These are phyloP conservation scores for Pipistrellus pygmaeus DNA, from an alignment of 2,797 vertebrate species.

Conservation along the genomic window DNA sequence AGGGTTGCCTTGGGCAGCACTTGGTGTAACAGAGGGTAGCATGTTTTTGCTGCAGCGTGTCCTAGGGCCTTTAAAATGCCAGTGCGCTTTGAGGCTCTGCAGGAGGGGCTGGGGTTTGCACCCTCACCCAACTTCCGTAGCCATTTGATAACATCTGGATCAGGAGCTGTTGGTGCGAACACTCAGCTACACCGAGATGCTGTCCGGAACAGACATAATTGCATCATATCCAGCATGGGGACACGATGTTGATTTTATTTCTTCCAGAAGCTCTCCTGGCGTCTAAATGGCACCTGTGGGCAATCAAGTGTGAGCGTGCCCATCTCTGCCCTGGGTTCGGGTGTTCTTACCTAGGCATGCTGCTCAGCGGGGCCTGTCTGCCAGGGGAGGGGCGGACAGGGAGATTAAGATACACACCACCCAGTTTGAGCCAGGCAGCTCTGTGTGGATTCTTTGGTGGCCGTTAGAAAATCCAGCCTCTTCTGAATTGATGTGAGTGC, in stretches of 20 bases:
- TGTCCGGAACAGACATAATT: background rate
- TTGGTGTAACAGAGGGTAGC: background rate
- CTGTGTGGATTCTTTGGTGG: background rate
- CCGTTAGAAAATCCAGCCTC: constrained; percentile 9
- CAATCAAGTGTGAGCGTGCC: background rate
- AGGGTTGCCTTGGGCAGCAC: background rate
- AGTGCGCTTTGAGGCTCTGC: background rate
- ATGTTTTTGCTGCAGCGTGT: background rate
- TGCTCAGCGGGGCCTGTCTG: background rate
- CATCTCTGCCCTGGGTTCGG: fast-evolving
- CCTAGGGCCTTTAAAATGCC: background rate
- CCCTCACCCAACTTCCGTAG: background rate
- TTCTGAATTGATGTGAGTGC: background rate
- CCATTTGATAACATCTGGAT: background rate
- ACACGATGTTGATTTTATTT: background rate
- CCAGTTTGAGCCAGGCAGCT: background rate
- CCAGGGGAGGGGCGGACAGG: background rate
- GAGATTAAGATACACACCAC: background rate
- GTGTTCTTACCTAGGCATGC: background rate
- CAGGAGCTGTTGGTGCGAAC: background rate
- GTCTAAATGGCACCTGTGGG: constrained; percentile 26
- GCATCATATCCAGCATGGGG: background rate
- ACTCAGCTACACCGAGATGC: background rate
- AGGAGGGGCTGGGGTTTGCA: background rate
- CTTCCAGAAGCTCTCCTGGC: background rate